Percentiles rank a stretch among this genome's conserved stretches.
Conservation (phyloP, 2,888 invertebrate species). For the Nephrotoma flavescens region DNA sequence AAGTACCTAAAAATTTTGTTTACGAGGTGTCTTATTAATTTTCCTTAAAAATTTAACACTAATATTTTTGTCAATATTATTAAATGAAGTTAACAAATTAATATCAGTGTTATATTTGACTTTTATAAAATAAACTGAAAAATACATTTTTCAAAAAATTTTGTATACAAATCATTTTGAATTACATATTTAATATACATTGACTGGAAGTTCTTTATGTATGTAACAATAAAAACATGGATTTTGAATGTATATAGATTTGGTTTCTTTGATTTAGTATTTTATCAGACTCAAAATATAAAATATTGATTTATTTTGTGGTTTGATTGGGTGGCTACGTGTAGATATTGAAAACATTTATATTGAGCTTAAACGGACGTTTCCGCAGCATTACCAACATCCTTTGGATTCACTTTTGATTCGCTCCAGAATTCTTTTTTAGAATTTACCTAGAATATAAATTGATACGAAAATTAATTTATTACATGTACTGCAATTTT, state of each 20-base stretch:
- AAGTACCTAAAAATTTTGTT: neutral
- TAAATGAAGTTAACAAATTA: neutral
- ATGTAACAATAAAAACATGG: neutral
- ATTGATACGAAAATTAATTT: neutral
- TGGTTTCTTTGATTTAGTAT: neutral
- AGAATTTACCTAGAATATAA: constrained; percentile 22
- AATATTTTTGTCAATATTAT: neutral
- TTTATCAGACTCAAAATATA: neutral
- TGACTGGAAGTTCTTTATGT: neutral
- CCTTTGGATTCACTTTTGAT: constrained; percentile 16
- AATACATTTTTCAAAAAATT: neutral
- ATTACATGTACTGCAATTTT: neutral
- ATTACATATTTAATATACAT: neutral
- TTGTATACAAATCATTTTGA: neutral
- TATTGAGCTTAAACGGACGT: constrained; percentile 14
- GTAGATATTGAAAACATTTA: neutral
- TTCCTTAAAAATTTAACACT: neutral
- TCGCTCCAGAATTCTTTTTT: constrained; percentile 26
- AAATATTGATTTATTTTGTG: neutral
- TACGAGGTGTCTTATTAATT: neutral
- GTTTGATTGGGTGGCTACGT: neutral
- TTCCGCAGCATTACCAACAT: constrained; percentile 14
- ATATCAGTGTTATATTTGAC: neutral
- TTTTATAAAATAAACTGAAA: neutral
- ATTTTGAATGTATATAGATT: neutral